Evolutionary conservation across 2,797 vertebrate genomes (phyloP).

Genomic region (Gallinago nigripennis): DNA sequence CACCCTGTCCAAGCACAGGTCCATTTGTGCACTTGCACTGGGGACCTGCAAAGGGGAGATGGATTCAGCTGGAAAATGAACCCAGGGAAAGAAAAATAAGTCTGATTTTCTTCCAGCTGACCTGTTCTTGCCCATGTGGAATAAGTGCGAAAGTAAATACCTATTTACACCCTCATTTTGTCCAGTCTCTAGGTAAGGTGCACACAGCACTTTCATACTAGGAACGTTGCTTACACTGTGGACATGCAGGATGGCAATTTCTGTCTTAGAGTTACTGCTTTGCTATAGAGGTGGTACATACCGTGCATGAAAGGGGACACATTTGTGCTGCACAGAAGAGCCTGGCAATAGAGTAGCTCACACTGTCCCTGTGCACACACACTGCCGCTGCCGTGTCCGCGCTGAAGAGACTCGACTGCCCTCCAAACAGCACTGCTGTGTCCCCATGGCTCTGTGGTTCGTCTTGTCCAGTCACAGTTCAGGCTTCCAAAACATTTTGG

Average conservation of each 20-base stretch:
- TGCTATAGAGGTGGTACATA: neutral
- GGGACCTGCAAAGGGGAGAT: neutral
- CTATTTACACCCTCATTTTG: neutral
- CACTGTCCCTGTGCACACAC: rapidly evolving
- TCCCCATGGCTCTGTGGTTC: neutral
- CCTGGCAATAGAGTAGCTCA: neutral
- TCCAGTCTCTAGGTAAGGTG: neutral
- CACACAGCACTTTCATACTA: neutral
- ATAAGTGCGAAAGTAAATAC: neutral
- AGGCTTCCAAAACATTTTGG: neutral
- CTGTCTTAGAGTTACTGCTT: neutral
- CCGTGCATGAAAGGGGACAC: neutral
- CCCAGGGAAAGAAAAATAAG: neutral
- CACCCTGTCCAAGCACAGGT: neutral
- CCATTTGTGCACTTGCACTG: neutral
- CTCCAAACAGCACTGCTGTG: neutral
- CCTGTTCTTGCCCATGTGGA: neutral
- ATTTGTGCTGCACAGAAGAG: neutral
- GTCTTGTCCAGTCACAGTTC: neutral
- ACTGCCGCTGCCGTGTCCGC: neutral
- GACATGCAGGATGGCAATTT: neutral
- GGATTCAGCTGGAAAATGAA: neutral
- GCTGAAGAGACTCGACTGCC: rapidly evolving
- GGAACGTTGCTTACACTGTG: neutral
- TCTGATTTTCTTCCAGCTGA: neutral